Conservation (phyloP, 2,113 vertebrate species). For the Leptobrachium ailaonicum region DNA sequence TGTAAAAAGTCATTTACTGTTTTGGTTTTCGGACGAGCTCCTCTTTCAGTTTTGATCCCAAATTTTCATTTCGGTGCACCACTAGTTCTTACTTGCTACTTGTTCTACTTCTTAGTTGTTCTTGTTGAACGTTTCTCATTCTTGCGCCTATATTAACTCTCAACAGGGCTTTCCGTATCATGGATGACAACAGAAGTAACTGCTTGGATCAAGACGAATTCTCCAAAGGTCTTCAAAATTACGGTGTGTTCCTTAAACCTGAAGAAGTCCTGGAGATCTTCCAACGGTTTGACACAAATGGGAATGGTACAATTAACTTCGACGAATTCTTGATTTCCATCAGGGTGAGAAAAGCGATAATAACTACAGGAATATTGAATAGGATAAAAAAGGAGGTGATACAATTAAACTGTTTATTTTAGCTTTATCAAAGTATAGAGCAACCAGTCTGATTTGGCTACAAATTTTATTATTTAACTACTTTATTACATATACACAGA, state of each 20-base stretch:
- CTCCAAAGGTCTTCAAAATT: constrained; percentile 59
- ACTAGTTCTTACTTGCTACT: background rate
- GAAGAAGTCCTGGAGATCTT: constrained; percentile 60
- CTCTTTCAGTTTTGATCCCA: too few relatives aligned
- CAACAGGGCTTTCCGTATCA: constrained; percentile 65
- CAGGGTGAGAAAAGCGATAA: constrained; percentile 55
- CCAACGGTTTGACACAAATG: constrained; percentile 60
- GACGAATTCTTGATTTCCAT: constrained; percentile 67
- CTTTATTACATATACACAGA: too few relatives aligned
- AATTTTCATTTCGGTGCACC: too few relatives aligned
- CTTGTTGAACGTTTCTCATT: fast-evolving
- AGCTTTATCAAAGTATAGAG: too few relatives aligned
- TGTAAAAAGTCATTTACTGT: too few relatives aligned
- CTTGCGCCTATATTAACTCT: too few relatives aligned
- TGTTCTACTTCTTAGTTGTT: background rate
- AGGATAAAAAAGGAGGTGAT: too few relatives aligned
- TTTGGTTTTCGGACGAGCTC: too few relatives aligned
- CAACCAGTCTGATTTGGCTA: too few relatives aligned
- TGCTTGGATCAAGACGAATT: constrained; percentile 64
- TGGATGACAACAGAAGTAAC: constrained; percentile 65
- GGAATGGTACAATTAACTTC: constrained; percentile 65
- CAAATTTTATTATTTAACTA: too few relatives aligned
- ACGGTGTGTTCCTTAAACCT: constrained; percentile 57
- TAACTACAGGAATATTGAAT: background rate
- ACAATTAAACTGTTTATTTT: too few relatives aligned